A percentile compares a stretch with the other conserved stretches of the same genome.
Conservation (phyloP, 2,113 vertebrate species). For the Neotoma lepida region DNA sequence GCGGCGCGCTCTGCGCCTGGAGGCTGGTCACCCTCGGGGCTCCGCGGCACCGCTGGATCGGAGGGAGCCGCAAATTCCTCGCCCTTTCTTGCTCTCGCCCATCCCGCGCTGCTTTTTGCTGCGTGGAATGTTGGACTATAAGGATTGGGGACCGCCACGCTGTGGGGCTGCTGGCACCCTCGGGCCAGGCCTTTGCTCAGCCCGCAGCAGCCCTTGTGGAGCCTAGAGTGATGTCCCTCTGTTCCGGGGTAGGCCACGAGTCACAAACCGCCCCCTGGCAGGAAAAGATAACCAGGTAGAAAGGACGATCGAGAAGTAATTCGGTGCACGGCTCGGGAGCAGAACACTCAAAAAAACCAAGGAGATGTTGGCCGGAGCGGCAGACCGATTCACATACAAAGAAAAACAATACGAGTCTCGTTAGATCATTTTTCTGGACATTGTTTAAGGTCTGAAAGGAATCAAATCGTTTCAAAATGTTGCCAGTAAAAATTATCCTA, state of each 20-base stretch:
- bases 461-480: slow-evolving; percentile 87
- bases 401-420: slow-evolving; percentile 83
- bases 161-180: neutral
- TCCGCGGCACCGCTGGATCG: neutral
- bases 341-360: slow-evolving; percentile 67
- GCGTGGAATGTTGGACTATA: neutral
- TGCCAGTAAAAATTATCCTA: slow-evolving; percentile 88
- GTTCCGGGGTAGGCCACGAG: neutral
- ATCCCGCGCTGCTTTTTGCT: neutral
- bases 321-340: neutral
- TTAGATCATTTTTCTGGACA: slow-evolving; percentile 87
- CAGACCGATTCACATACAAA: slow-evolving; percentile 78
- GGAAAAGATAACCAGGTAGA: neutral
- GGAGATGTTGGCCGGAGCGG: slow-evolving; percentile 64
- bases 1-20: neutral
- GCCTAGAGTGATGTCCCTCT: neutral
- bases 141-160: neutral
- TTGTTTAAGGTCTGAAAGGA: slow-evolving; percentile 85
- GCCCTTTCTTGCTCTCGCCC: neutral
- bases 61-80: neutral
- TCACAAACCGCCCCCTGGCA: neutral
- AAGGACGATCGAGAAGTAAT: slow-evolving; percentile 28
- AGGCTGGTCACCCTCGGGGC: neutral
- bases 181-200: neutral
- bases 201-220: neutral